These are phyloP conservation scores for Rambutsinella grinnellia DNA, from an alignment of 2,888 invertebrate species.

Conservation along the genomic window DNA sequence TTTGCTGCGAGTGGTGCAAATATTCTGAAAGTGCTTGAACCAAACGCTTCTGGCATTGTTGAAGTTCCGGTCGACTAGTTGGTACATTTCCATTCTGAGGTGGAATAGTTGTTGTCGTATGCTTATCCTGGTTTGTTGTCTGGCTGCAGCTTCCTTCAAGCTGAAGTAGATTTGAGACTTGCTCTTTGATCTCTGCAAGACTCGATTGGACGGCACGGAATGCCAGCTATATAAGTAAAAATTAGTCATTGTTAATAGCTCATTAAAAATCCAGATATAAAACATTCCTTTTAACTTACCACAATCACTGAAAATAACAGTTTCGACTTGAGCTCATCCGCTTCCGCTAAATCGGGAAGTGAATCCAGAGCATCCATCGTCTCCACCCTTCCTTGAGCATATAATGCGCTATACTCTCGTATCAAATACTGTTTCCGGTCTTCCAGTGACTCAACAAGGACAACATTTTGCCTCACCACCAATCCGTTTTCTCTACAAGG, in stretches of 20 bases:
- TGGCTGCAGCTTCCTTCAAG: conserved; percentile 65
- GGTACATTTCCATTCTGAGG: background rate
- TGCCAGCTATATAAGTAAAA: conserved; percentile 75
- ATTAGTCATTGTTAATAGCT: background rate
- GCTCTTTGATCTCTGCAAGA: conserved; percentile 80
- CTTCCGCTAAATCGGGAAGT: conserved; percentile 83
- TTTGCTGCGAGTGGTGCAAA: conserved; percentile 79
- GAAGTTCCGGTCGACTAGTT: conserved; percentile 9
- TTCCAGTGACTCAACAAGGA: conserved; percentile 17
- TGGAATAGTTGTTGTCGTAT: background rate
- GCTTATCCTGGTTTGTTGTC: background rate
- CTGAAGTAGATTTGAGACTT: conserved; percentile 78
- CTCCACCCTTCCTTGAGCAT: conserved; percentile 86
- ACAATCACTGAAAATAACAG: conserved; percentile 96
- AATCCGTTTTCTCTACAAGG: background rate
- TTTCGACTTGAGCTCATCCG: conserved; percentile 92
- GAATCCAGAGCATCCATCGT: conserved; percentile 88
- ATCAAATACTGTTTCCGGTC: conserved; percentile 72
- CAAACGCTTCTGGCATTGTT: conserved; percentile 62
- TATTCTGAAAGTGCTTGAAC: conserved; percentile 73
- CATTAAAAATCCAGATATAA: background rate
- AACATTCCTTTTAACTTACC: conserved; percentile 75
- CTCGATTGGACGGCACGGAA: conserved; percentile 75
- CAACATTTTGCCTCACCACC: background rate
- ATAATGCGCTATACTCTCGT: conserved; percentile 86